These are phyloP conservation scores for Asobara japonica DNA, from an alignment of 1,140 invertebrate species.

Conservation along the genomic window DNA sequence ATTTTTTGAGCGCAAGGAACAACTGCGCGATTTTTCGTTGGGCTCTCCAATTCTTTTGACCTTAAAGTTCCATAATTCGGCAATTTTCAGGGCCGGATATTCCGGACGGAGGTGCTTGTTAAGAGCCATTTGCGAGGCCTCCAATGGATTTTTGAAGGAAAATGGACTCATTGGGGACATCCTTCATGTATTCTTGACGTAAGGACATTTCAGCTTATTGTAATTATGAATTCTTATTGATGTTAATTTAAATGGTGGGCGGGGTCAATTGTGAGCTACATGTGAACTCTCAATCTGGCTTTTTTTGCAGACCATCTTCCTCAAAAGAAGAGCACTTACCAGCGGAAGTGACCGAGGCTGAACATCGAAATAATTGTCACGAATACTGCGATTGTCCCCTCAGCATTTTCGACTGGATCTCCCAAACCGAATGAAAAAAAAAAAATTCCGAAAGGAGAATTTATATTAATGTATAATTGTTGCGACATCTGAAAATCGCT, in stretches of 20 bases:
- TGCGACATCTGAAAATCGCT: background rate
- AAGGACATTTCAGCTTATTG: slow-evolving; percentile 36
- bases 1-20: too few species aligned
- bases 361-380: slow-evolving; percentile 57
- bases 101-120: slow-evolving; percentile 57
- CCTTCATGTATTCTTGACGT: slow-evolving; percentile 63
- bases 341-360: slow-evolving; percentile 56
- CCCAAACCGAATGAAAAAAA: slow-evolving; percentile 19
- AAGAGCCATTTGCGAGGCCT: slow-evolving; percentile 60
- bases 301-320: slow-evolving; percentile 61
- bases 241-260: background rate
- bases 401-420: slow-evolving; percentile 60
- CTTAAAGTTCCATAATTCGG: slow-evolving; percentile 36
- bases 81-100: slow-evolving; percentile 51
- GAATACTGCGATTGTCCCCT: slow-evolving; percentile 57
- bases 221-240: background rate
- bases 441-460: background rate
- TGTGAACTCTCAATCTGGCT: background rate
- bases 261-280: slow-evolving; percentile 14
- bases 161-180: slow-evolving; percentile 64
- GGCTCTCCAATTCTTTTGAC: background rate
- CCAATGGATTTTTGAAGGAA: slow-evolving; percentile 51
- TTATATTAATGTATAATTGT: background rate
- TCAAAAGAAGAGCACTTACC: slow-evolving; percentile 57
- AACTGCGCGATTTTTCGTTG: too few species aligned